A percentile compares a stretch with the other conserved stretches of the same genome.
phyloP scores from a whole-genome alignment of 2,888 invertebrate genomes.

The Aphrophora alni region DNA sequence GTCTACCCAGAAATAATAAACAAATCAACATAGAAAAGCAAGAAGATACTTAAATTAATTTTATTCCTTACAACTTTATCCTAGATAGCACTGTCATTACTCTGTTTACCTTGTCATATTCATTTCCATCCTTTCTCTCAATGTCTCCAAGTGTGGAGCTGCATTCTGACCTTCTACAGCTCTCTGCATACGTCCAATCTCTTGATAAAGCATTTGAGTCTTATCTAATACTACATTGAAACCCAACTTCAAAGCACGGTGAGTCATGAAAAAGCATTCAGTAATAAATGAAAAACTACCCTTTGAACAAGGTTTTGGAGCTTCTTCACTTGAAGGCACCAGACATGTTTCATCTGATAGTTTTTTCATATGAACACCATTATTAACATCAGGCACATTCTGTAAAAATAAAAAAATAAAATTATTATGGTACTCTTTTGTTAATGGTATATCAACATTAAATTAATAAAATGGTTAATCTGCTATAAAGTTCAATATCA shows the following conservation, averaged over 20 bases:
- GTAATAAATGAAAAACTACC: constrained; percentile 74
- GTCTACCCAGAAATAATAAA: no score
- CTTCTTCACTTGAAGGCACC: constrained; percentile 64
- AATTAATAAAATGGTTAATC: no score
- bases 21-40: no score
- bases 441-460: no score
- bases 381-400: constrained; percentile 58
- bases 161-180: constrained; percentile 57
- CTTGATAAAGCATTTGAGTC: constrained; percentile 67
- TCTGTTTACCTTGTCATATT: constrained; percentile 42
- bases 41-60: no score
- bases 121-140: constrained; percentile 62
- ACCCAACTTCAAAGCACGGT: constrained; percentile 83
- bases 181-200: constrained; percentile 63
- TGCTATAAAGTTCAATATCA: no score
- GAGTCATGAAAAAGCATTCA: constrained; percentile 90
- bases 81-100: no score
- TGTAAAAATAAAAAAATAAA: constrained; percentile 57
- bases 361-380: constrained; percentile 73
- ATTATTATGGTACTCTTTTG: no score
- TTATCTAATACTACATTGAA: constrained; percentile 73
- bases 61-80: no score
- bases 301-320: constrained; percentile 46
- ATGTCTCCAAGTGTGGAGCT: constrained; percentile 57
- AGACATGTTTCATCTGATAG: constrained; percentile 80